Base-by-base conservation (phyloP, 2,113 vertebrate genomes). In the Aspidoscelis tigris region DNA sequence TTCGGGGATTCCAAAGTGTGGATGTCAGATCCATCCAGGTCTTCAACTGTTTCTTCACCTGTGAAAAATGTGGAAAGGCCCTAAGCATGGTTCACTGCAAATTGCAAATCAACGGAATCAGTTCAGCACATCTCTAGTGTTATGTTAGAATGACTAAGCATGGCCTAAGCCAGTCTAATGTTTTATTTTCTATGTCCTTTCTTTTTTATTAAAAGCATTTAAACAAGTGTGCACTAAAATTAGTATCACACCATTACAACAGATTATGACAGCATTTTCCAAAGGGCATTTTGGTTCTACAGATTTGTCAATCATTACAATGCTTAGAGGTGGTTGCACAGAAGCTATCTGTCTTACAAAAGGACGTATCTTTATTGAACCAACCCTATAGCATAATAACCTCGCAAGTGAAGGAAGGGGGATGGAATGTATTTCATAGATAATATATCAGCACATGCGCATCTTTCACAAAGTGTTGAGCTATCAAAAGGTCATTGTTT, bases 331-430 rank as follows among this genome's bases (percentile, higher is more conserved):
- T 12, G 22, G 39, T 64, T 64, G 33, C 43, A 43, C 58, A 65
- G 58, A 12, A 50, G 43, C 61, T 12, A 53, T 47, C 43, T 69
- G 78, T 66, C 65, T 50, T 33, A 69, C 65, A 50, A 2, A 44
- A 7, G 24, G 43, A 80, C 53, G 50, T 80, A 80, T n/a, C 78
- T 69, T 80, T 65, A 80, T 80, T 80, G 21, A 16, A 53, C 47
- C 43, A 16, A 53, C 47, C 43, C 44, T 20, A 53, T 12, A 69
- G 66, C 44, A 69, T 8, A 10, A 24, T 22, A 69, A 43, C 14
- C 66, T 80, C n/a, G 21, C 65, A 33, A 33, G 26, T 53, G 53
- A 80, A 53, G 44, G 66, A 18, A n/a, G 50, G 33, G 33, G 3
- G 11, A 80, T 69, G 3, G 78, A 80, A 70, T 44, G 7, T 50